These are phyloP conservation scores for Tetraodon nigroviridis DNA, from an alignment of 2,113 vertebrate species.

Conservation along the genomic window DNA sequence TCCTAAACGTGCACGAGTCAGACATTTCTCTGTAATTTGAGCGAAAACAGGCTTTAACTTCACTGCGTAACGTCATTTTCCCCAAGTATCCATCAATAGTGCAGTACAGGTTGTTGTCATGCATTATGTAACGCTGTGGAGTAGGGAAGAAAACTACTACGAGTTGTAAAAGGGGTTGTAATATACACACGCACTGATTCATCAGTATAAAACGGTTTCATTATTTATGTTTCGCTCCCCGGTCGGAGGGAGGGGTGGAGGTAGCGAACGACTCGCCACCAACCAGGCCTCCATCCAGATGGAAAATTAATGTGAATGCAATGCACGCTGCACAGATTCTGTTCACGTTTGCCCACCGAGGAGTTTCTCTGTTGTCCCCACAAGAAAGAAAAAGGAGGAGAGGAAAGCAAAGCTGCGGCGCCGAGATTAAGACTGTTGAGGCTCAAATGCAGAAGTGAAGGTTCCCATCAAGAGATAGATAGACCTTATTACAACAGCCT, in stretches of 20 bases:
- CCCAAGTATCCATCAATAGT: slow-evolving; percentile 33
- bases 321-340: slow-evolving; percentile 42
- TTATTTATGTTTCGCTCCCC: slow-evolving; percentile 12
- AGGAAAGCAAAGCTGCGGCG: slow-evolving; percentile 40
- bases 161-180: slow-evolving; percentile 51
- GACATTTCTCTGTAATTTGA: too few species aligned
- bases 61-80: background rate
- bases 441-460: slow-evolving; percentile 6
- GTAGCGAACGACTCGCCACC: background rate
- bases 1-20: too few species aligned
- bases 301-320: slow-evolving; percentile 39
- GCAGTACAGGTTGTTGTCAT: slow-evolving; percentile 68
- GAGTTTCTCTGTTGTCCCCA: slow-evolving; percentile 44
- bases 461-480: slow-evolving; percentile 28
- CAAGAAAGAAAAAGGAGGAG: slow-evolving; percentile 3
- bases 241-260: slow-evolving; percentile 17
- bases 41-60: too few species aligned
- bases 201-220: slow-evolving; percentile 4
- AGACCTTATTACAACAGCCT: slow-evolving; percentile 22
- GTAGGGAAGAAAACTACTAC: slow-evolving; percentile 57
- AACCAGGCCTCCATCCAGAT: slow-evolving; percentile 38
- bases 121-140: slow-evolving; percentile 64
- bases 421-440: slow-evolving; percentile 16
- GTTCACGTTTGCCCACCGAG: slow-evolving; percentile 44
- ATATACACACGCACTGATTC: slow-evolving; percentile 30